These are phyloP conservation scores for Gymnoscopelus microlampas DNA, from an alignment of 2,797 vertebrate genomes.

Conservation along the genomic window DNA sequence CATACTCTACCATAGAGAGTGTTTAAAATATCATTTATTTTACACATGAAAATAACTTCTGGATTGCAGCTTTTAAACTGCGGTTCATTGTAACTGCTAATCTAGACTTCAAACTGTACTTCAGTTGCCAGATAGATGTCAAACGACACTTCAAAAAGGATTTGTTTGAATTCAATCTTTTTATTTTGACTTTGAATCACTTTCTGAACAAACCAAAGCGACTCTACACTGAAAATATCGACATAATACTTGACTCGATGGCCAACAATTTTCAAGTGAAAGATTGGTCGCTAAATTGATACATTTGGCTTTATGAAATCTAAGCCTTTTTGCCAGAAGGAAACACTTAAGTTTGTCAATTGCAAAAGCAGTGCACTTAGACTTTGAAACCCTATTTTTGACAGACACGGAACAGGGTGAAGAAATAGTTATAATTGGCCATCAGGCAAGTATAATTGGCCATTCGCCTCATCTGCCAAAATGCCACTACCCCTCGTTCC, in stretches of 20 bases:
- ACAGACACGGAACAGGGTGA: conserved; percentile 40
- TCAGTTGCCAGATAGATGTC: conserved; percentile 11
- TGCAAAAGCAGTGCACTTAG: conserved; percentile 50
- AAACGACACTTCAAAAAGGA: conserved; percentile 12
- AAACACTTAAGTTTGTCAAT: conserved; percentile 58
- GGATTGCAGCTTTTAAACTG: no score
- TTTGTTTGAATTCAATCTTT: conserved; percentile 15
- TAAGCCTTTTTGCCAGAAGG: conserved; percentile 53
- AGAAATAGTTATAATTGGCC: conserved; percentile 68
- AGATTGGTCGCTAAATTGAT: conserved; percentile 52
- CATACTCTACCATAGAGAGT: no score
- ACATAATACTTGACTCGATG: conserved; percentile 24
- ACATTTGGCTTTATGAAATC: conserved; percentile 49
- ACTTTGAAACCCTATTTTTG: conserved; percentile 52
- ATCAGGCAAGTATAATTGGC: conserved; percentile 55
- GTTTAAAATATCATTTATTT: no score
- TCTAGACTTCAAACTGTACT: background rate
- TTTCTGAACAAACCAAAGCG: conserved; percentile 34
- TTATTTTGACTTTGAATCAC: background rate
- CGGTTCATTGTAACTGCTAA: conserved; percentile 9
- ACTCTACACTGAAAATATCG: conserved; percentile 29
- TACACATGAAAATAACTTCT: no score
- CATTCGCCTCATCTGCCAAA: background rate
- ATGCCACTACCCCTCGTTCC: background rate
- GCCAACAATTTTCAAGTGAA: conserved; percentile 40